Evolutionary conservation across 2,888 invertebrate genomes (phyloP).

Genomic region (Amphipoea lucens): DNA sequence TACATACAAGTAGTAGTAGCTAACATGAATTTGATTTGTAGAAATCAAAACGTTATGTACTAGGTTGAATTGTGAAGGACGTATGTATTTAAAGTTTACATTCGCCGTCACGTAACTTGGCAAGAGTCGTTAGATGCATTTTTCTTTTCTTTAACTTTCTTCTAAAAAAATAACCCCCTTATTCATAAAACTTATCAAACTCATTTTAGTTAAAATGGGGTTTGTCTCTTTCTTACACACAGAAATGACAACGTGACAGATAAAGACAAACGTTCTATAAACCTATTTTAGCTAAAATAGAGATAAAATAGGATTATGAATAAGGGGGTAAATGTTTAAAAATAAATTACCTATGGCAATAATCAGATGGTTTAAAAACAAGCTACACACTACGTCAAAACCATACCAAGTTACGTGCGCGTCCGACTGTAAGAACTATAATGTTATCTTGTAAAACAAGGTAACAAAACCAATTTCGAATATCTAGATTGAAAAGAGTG

Average conservation of each 20-base stretch:
- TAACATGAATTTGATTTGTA: slow-evolving; percentile 49
- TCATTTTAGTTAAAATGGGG: no score
- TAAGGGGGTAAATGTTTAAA: no score
- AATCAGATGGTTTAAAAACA: not conserved
- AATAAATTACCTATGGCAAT: not conserved
- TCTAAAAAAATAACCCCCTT: no score
- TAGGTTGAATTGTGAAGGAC: slow-evolving; percentile 1
- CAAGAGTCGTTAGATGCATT: not conserved
- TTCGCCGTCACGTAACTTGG: not conserved
- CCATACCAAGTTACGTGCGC: no score
- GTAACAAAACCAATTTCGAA: not conserved
- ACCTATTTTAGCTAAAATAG: no score
- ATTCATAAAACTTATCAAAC: no score
- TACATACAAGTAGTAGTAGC: slow-evolving; percentile 12
- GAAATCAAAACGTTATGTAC: slow-evolving; percentile 30
- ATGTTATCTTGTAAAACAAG: not conserved
- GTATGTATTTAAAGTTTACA: not conserved
- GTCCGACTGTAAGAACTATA: no score
- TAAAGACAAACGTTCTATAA: no score
- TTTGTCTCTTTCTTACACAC: no score
- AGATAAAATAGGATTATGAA: no score
- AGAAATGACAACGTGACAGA: no score
- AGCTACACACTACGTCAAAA: not conserved
- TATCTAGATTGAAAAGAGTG: no score
- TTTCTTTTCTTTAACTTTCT: not conserved